phyloP scores from a whole-genome alignment of 2,797 vertebrate genomes.

The Lacerta bilineata region DNA sequence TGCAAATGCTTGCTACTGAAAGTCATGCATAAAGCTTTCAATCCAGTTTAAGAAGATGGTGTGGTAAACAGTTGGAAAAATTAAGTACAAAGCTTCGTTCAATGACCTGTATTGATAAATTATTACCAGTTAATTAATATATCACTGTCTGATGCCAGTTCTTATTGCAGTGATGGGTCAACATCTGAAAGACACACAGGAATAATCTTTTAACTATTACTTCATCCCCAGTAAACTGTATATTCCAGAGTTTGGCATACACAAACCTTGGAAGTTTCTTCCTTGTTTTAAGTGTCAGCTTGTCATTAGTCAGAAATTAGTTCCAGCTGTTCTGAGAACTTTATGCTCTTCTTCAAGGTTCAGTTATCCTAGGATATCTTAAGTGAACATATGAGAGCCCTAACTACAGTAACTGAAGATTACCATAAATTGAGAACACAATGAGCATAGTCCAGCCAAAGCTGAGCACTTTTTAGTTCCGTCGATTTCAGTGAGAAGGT shows the following conservation, averaged over 20 bases:
- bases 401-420: rapidly evolving
- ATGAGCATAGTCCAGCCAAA: background rate
- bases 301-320: background rate
- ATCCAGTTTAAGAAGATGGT: background rate
- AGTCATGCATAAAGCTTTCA: background rate
- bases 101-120: background rate
- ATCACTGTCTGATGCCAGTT: background rate
- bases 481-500: background rate
- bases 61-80: background rate
- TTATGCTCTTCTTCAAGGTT: background rate
- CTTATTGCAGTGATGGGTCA: background rate
- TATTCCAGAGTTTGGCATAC: background rate
- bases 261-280: background rate
- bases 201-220: too few species aligned
- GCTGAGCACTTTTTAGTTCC: background rate
- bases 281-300: background rate
- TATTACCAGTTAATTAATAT: background rate
- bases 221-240: background rate
- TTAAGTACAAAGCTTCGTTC: background rate
- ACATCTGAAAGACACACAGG: background rate
- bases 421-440: background rate
- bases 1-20: background rate
- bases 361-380: slow-evolving; percentile 26
- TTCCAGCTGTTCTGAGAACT: background rate
- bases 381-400: background rate